These are phyloP conservation scores for Salmo trutta DNA, from an alignment of 2,797 vertebrate genomes.

Conservation along the genomic window DNA sequence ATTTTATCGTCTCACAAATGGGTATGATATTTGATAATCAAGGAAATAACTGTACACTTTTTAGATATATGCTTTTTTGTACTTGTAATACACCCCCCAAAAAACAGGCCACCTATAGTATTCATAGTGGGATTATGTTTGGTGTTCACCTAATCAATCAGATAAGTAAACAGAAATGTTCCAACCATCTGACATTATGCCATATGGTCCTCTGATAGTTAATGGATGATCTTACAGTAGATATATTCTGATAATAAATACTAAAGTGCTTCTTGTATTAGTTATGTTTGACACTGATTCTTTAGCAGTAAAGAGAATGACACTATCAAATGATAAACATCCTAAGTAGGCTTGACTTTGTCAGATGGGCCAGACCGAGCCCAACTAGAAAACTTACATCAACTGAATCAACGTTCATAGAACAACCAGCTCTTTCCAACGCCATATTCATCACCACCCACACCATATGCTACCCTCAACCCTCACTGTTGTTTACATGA, in stretches of 20 bases:
- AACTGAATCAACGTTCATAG: background rate
- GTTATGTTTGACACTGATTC: background rate
- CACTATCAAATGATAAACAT: background rate
- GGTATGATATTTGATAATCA: background rate
- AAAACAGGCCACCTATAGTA: too few species aligned
- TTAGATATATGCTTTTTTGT: too few species aligned
- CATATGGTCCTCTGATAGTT: background rate
- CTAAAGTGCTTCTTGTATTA: conserved; percentile 18
- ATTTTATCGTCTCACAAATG: too few species aligned
- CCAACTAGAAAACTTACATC: background rate
- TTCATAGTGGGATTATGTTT: too few species aligned
- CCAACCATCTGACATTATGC: background rate
- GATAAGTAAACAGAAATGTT: background rate
- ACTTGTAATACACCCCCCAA: too few species aligned
- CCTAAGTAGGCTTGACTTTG: background rate
- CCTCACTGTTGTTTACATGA: background rate
- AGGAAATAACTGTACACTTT: background rate
- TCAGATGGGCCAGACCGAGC: background rate
- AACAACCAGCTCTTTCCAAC: background rate
- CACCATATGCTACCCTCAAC: background rate
- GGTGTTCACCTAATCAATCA: too few species aligned
- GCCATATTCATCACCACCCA: background rate
- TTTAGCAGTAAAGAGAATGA: background rate
- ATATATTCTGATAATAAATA: background rate
- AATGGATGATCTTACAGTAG: background rate